Evolutionary conservation across 2,113 vertebrate species (phyloP), one percentile per base, ranked within the genome.

Genomic region (Capreolus pygargus): DNA sequence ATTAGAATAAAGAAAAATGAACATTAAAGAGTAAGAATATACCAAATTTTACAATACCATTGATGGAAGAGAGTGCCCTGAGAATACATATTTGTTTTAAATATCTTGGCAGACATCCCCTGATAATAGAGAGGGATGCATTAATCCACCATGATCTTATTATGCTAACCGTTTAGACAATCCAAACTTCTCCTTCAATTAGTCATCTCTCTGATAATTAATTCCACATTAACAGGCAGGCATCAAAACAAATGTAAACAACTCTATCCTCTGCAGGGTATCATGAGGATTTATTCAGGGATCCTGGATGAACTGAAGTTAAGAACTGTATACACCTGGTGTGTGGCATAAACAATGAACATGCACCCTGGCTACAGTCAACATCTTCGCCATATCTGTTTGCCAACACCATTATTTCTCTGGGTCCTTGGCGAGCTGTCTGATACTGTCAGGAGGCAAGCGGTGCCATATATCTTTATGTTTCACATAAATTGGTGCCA

Each of bases 111-210:
- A 91, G 86, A 84, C 7, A 60, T 86, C 39, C 54, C 25, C 50
- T 64, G 39, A 64, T 28, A 74, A 5, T 27, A 92, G 12, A 89
- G 43, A 97, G 15, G 50, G 47, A 84, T 83, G 45, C 23, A 89
- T 89, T 70, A 33, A 89, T 96, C 86, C 54, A 39, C 23, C 54
- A 78, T 85, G 17, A 92, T 14, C 54, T 90, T 89, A 88, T 91
- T 97, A 96, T 36, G 33, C 33, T 95, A 60, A 54, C 52, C n/a
- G 43, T 87, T 94, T 91, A 91, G 83, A 92, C 45, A 45, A 74
- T 78, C 54, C 91, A 96, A 93, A 55, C 54, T 91, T 97, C 78
- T 95, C 47, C 57, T 94, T 67, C 78, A 89, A 57, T 91, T 86
- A 89, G 58, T 76, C 15, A 43, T 88, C 13, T 33, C 47, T 89